Conservation (phyloP, 2,113 vertebrate genomes). For the Hippocampus abdominalis region DNA sequence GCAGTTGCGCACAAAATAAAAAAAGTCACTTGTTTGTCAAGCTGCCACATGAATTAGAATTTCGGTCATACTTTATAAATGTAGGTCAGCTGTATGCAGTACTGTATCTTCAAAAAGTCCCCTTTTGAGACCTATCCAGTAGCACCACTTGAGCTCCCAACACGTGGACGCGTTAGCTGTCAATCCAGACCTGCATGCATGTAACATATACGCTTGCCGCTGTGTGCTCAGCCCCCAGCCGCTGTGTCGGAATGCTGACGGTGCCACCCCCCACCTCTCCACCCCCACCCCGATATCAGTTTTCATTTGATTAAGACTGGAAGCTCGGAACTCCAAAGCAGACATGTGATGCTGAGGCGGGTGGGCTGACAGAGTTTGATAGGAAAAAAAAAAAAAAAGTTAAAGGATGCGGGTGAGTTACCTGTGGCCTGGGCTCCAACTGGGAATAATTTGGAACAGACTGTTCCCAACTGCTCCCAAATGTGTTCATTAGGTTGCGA, state of each 20-base stretch:
- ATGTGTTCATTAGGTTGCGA: conserved; percentile 89
- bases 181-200: conserved; percentile 53
- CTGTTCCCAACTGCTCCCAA: conserved; percentile 71
- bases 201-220: conserved; percentile 67
- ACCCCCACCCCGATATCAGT: conserved; percentile 54
- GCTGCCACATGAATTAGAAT: neutral
- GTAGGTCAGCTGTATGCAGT: neutral
- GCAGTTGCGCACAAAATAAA: too few species aligned
- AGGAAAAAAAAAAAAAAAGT: conserved; percentile 52
- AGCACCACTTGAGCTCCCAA: conserved; percentile 49
- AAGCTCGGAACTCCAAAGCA: conserved; percentile 30
- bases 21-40: too few species aligned
- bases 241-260: conserved; percentile 68
- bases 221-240: conserved; percentile 26
- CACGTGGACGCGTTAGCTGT: conserved; percentile 61
- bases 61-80: neutral
- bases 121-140: conserved; percentile 40
- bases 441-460: conserved; percentile 94
- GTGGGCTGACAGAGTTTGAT: conserved; percentile 46
- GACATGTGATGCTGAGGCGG: conserved; percentile 13
- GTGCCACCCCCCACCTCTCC: conserved; percentile 4
- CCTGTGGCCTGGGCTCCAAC: conserved; percentile 85
- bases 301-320: conserved; percentile 74
- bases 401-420: conserved; percentile 60
- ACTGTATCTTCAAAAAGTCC: conserved; percentile 30